Percentiles rank a stretch among this genome's conserved stretches.
Conservation (phyloP, 1,140 invertebrate genomes). For the Neomicropteryx cornuta region DNA sequence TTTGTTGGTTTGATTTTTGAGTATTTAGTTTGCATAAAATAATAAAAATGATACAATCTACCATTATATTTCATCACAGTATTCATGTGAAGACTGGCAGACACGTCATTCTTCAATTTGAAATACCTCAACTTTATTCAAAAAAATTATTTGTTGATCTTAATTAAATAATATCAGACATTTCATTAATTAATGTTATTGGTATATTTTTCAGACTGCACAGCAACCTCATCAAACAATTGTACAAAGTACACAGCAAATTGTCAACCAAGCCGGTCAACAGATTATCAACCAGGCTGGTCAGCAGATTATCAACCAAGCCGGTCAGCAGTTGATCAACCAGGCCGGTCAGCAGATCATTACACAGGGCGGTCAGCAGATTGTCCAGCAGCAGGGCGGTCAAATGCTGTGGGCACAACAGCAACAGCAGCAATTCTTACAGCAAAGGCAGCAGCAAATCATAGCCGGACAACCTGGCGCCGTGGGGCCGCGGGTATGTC, state of each 20-base stretch:
- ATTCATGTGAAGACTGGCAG: too few species aligned
- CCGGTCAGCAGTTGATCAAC: slow-evolving; percentile 30
- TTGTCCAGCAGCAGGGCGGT: slow-evolving; percentile 27
- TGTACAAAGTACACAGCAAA: slow-evolving; percentile 29
- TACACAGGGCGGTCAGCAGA: slow-evolving; percentile 31
- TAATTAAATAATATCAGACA: too few species aligned
- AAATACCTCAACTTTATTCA: too few species aligned
- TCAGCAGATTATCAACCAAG: slow-evolving; percentile 30
- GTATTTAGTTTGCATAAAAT: too few species aligned
- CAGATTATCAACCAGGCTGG: slow-evolving; percentile 33
- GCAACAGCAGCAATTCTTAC: slow-evolving; percentile 35
- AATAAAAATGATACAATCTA: too few species aligned
- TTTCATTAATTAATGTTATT: too few species aligned
- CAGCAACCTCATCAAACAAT: slow-evolving; percentile 25
- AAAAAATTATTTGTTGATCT: too few species aligned
- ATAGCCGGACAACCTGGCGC: slow-evolving; percentile 29
- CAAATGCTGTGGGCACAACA: slow-evolving; percentile 30
- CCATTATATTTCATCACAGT: too few species aligned
- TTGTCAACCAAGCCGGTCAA: slow-evolving; percentile 31
- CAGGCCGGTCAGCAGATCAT: slow-evolving; percentile 33
- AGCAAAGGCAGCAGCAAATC: slow-evolving; percentile 31
- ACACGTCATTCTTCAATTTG: too few species aligned
- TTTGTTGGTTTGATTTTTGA: too few species aligned
- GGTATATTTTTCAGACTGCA: slow-evolving; percentile 29
- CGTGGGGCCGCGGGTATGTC: slow-evolving; percentile 36